Evolutionary conservation across 2,113 vertebrate genomes (phyloP), one percentile per base, ranked within the genome.

Genomic region (Carollia perspicillata): DNA sequence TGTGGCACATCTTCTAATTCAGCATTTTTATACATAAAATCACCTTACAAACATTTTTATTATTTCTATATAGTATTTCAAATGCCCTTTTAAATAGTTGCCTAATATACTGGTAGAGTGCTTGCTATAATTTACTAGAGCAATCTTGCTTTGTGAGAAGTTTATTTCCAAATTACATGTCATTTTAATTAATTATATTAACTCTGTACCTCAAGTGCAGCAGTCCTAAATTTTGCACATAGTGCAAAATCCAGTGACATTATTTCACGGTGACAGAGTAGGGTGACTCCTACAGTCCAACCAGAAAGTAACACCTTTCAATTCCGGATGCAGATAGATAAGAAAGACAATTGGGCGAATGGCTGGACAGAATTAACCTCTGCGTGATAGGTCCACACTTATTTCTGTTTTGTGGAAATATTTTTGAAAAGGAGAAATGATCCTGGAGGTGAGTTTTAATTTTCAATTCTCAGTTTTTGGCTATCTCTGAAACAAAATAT

Each of bases 101-200:
- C 2, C 26, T 23, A 55, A 66, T 77, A 49, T 75, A 6, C 17
- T 78, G 30, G 47, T 75, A 88, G 33, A 5, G 10, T 68, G 20
- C 7, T 91, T 78, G 13, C 18, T 90, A n/a, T 71, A 85, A 93
- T 93, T 90, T 72, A 66, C 14, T 92, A 79, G 90, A 93, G 47
- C 33, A 89, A 9, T 90, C 40, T 90, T 83, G 47, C 53, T 95
- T 83, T 81, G 35, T 33, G 53, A 77, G 49, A 91, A 40, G 33
- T 65, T 51, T 65, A 92, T 72, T 65, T 89, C 33, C 12, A 93
- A 95, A 66, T 90, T 88, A 75, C 6, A 42, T 49, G 8, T 33
- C 75, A 78, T 72, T 95, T 75, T 66, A 85, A 63, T 86, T 74
- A 83, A 53, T 16, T 55, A 33, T 93, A 91, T 95, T 66, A 86